A percentile compares a stretch with the other conserved stretches of the same genome.
Conservation (phyloP, 2,888 invertebrate species). For the Frankliniella intonsa region DNA sequence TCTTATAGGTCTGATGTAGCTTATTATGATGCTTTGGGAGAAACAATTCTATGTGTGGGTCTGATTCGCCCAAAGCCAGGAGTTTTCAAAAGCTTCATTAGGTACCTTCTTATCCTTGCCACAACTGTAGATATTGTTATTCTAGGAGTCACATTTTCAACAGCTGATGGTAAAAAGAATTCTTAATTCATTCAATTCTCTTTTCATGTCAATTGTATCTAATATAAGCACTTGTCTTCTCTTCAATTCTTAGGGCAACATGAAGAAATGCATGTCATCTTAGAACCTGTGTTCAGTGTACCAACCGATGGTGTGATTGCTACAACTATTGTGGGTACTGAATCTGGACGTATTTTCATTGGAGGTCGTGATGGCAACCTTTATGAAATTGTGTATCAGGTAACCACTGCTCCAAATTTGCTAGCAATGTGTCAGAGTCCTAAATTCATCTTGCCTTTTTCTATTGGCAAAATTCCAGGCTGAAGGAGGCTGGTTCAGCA, state of each 20-base stretch:
- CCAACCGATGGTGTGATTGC: constrained; percentile 86
- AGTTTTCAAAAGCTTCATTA: constrained; percentile 85
- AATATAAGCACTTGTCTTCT: constrained; percentile 6
- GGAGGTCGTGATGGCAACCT: constrained; percentile 92
- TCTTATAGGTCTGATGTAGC: constrained; percentile 78
- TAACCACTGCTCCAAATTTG: constrained; percentile 43
- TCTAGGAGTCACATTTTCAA: constrained; percentile 62
- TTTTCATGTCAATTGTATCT: constrained; percentile 30
- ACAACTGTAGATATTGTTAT: constrained; percentile 94
- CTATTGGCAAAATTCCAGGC: constrained; percentile 50
- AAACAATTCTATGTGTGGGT: constrained; percentile 90
- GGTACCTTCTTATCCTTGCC: constrained; percentile 83
- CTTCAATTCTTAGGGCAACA: constrained; percentile 49
- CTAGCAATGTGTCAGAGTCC: not conserved
- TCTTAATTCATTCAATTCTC: constrained; percentile 10
- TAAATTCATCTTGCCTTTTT: constrained; percentile 37
- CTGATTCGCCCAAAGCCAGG: constrained; percentile 81
- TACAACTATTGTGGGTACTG: constrained; percentile 73
- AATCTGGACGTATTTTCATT: constrained; percentile 84
- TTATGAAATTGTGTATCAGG: constrained; percentile 93
- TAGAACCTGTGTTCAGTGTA: constrained; percentile 89
- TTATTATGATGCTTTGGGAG: constrained; percentile 91
- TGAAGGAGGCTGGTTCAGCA: constrained; percentile 89
- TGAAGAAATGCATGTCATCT: constrained; percentile 83
- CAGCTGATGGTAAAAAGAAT: constrained; percentile 42